These are phyloP conservation scores for Bryconaethiops microstoma DNA, from an alignment of 2,797 vertebrate species.

Conservation along the genomic window DNA sequence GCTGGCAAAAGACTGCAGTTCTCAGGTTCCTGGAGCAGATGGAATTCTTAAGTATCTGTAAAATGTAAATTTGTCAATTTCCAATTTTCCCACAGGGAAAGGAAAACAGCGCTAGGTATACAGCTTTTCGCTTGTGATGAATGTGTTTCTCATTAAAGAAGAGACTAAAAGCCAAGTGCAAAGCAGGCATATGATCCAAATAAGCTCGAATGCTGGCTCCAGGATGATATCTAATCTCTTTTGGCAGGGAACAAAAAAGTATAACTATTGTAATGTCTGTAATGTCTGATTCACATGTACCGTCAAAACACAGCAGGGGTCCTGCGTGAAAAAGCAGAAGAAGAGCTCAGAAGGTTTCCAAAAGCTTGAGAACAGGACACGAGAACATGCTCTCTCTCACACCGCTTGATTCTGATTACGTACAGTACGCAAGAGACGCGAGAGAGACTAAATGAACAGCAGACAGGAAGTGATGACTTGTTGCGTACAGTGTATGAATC, in stretches of 20 bases:
- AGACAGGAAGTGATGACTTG: conserved; percentile 60
- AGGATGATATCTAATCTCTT: conserved; percentile 57
- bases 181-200: conserved; percentile 57
- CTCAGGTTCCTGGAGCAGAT: conserved; percentile 27
- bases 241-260: conserved; percentile 55
- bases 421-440: conserved; percentile 44
- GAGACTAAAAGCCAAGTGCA: conserved; percentile 52
- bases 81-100: conserved; percentile 36
- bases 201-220: conserved; percentile 55
- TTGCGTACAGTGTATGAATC: conserved; percentile 65
- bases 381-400: conserved; percentile 51
- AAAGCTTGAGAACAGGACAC: conserved; percentile 54
- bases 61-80: conserved; percentile 27
- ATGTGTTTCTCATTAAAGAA: conserved; percentile 61
- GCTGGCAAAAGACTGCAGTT: conserved; percentile 26
- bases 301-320: conserved; percentile 49
- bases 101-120: conserved; percentile 44
- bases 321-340: conserved; percentile 42
- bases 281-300: conserved; percentile 58
- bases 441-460: conserved; percentile 63
- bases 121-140: conserved; percentile 44
- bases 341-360: conserved; percentile 47
- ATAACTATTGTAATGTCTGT: conserved; percentile 50
- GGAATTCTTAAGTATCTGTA: conserved; percentile 21
- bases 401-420: conserved; percentile 52